Base-by-base conservation (phyloP, 92 coral and sea anemone species). In the Metridium senile region DNA sequence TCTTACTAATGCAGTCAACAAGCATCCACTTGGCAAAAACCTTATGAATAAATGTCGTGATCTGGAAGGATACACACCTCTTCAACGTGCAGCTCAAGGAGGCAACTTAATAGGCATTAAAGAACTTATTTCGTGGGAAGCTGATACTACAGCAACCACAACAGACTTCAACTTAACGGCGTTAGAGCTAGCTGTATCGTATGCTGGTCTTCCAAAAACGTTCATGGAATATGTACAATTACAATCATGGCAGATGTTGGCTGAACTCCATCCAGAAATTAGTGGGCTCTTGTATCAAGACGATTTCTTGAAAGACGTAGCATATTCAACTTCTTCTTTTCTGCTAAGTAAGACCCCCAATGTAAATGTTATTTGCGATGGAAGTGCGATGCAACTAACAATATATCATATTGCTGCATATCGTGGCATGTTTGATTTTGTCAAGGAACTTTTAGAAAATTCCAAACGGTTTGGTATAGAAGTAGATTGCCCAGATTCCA, bases 51-150 rank as follows among this genome's bases (percentile, higher is more conserved):
- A 82, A 17, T 89, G 94, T 71, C 85, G 88, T 49, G 94, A 87
- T 63, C 45, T 43, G 1, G 87, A 87, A 26, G 91, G 92, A 1
- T 87, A 71, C 73, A 79, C 90, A 10, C 84, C 92, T 0, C 52
- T 87, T 0, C 96, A 87, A 23, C 68, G 92, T 39, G 96, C 96
- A 1, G 91, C 86, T 2, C 86, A 83, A 87, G 96, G 96, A 0
- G 92, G 91, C 9, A 90, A 90, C 72, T 13, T 75, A 6, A 58
- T 70, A 1, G 73, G 39, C 0, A 45, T 90, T 0, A 66, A 83
- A 9, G 54, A 1, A 62, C 66, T 90, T 30, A 78, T 82, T 11
- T 71, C 76, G 0, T 68, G 68, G 80, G 91, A 89, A 8, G 91
- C 85, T 1, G 78, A 82, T 58, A 71, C 79, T 0, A 27, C 63